These are phyloP conservation scores for Octopus sinensis DNA, from an alignment of 1,140 invertebrate genomes.

Conservation along the genomic window DNA sequence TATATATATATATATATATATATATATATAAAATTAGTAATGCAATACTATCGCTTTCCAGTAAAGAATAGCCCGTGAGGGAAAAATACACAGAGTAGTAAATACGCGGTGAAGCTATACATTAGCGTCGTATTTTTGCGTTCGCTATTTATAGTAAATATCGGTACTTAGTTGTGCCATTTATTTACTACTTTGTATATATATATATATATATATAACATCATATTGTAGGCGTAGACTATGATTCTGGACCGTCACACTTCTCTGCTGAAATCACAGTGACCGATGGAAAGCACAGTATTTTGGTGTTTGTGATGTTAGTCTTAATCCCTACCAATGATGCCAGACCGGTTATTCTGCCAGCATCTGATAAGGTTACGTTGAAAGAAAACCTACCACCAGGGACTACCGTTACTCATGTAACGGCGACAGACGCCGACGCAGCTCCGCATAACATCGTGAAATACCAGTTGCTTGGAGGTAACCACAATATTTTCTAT, in stretches of 20 bases:
- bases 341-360: not conserved
- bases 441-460: not conserved
- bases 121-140: too few species aligned
- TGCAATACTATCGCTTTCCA: too few species aligned
- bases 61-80: too few species aligned
- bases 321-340: not conserved
- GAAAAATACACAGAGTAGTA: too few species aligned
- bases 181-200: not conserved
- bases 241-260: not conserved
- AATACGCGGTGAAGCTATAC: too few species aligned
- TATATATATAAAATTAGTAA: too few species aligned
- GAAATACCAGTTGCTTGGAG: not conserved
- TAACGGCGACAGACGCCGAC: not conserved
- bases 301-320: not conserved
- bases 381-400: not conserved
- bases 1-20: too few species aligned
- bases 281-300: not conserved
- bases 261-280: not conserved
- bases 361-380: not conserved
- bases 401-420: not conserved
- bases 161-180: too few species aligned
- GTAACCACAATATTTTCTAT: not conserved
- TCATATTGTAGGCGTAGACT: conserved; percentile 3
- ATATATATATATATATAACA: not conserved
- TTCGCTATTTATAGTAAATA: too few species aligned